Evolutionary conservation across 1,140 invertebrate genomes (phyloP), one percentile per base, ranked within the genome.

Genomic region (Bombus waltoni): DNA sequence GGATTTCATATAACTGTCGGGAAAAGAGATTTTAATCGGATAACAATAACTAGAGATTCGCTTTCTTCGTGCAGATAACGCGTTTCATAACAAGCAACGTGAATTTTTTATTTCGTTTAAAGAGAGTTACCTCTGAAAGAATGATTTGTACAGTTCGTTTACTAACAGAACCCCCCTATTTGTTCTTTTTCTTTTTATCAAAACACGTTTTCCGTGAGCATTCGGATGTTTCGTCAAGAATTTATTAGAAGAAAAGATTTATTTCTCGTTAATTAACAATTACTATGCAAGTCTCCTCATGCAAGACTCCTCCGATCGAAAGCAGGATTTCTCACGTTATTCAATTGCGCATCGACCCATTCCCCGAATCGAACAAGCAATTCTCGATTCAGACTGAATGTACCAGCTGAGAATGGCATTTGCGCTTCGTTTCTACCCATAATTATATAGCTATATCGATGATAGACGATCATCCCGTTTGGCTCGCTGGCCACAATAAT

Each of bases 401-500:
- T 78, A 3, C n/a, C 73, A 1, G 10, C 9, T 35, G n/a, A 42
- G 13, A 35, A 35, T 71, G 66, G 57, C 53, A 35, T 78, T 65
- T 53, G 68, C 78, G 59, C 38, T 70, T 79, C 75, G 59, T 89
- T 89, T 65, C 78, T 68, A 70, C 8, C 28, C 42, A 47, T 81
- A 89, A 89, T 89, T 81, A 81, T 72, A 74, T 42, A 53, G 42
- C 28, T 57, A 65, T 18, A 57, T 76, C 75, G 42, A 42, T 25
- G 38, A 80, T 66, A 59, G 59, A 44, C 78, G 71, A 57, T 40
- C 59, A 75, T 81, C 70, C 71, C 59, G 59, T 81, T 74, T 68
- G 70, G 38, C 84, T 85, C 59, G 22, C 44, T 68, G 78, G 70
- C 65, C 44, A 57, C 78, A 40, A 87, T 83, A 83, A 89, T 81